phyloP scores from a whole-genome alignment of 2,888 invertebrate genomes.

The Pocota personata region DNA sequence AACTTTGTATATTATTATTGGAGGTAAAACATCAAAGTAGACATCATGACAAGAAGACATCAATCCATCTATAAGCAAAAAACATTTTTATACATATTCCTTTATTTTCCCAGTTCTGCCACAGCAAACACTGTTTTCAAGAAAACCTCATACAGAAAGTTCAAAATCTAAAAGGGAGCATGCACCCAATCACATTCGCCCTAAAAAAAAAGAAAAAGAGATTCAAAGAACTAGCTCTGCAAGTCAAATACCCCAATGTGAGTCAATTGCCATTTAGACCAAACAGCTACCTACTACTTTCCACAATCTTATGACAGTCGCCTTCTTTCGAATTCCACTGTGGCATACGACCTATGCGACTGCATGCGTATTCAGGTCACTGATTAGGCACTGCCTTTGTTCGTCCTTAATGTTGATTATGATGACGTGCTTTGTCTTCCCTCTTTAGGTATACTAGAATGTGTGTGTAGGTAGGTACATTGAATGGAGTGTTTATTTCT shows the following conservation, averaged over 20 bases:
- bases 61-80: neutral
- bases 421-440: conserved; percentile 7
- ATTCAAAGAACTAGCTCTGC: conserved; percentile 9
- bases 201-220: conserved; percentile 25
- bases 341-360: conserved; percentile 1
- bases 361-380: conserved; percentile 37
- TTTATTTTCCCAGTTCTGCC: neutral
- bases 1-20: no score
- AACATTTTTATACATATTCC: neutral
- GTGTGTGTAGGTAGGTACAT: neutral
- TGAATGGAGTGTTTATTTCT: neutral
- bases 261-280: conserved; percentile 48
- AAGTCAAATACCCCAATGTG: neutral
- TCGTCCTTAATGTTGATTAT: conserved; percentile 31
- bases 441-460: no score
- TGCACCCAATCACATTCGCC: neutral
- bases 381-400: conserved; percentile 31
- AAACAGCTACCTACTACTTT: neutral
- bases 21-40: no score
- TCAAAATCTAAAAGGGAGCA: conserved; percentile 10
- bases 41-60: no score
- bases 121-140: neutral
- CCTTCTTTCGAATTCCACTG: conserved; percentile 1
- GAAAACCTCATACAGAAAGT: conserved; percentile 6
- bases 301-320: neutral